A percentile compares a stretch with the other conserved stretches of the same genome.
These are phyloP conservation scores for Lycocorax pyrrhopterus DNA, from an alignment of 2,113 vertebrate species.

Conservation along the genomic window DNA sequence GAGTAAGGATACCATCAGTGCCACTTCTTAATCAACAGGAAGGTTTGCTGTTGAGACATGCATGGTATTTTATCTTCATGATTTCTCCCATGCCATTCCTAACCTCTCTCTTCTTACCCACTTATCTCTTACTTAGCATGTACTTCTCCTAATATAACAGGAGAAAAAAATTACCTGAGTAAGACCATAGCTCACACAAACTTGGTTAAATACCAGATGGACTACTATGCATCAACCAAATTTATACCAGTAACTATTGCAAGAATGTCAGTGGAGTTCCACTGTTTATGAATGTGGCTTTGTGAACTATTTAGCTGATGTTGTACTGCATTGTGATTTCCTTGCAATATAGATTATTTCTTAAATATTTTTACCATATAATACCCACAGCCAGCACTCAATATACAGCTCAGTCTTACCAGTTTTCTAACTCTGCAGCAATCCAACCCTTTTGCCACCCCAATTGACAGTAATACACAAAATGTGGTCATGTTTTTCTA, in stretches of 20 bases:
- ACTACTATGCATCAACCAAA: neutral
- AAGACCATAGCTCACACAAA: neutral
- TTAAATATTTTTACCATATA: neutral
- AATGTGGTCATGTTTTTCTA: constrained; percentile 20
- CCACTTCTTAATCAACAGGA: constrained; percentile 5
- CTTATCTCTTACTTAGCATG: neutral
- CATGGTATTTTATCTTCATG: constrained; percentile 6
- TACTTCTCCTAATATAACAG: neutral
- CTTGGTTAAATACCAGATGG: neutral
- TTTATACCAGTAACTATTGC: neutral
- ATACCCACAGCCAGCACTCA: neutral
- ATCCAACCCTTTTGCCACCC: neutral
- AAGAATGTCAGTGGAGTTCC: neutral
- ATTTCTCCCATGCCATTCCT: neutral
- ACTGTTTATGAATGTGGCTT: neutral
- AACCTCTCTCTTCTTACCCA: neutral
- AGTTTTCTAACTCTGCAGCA: constrained; percentile 18
- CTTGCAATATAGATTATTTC: neutral
- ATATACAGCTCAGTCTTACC: neutral
- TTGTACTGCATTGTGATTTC: neutral
- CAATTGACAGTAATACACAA: neutral
- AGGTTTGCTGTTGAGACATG: constrained; percentile 20
- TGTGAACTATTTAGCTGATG: neutral
- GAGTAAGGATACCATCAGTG: constrained; percentile 10
- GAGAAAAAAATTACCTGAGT: neutral